These are phyloP conservation scores for Pseudomyrmex cubaensis DNA, from an alignment of 1,140 invertebrate species.

Conservation along the genomic window DNA sequence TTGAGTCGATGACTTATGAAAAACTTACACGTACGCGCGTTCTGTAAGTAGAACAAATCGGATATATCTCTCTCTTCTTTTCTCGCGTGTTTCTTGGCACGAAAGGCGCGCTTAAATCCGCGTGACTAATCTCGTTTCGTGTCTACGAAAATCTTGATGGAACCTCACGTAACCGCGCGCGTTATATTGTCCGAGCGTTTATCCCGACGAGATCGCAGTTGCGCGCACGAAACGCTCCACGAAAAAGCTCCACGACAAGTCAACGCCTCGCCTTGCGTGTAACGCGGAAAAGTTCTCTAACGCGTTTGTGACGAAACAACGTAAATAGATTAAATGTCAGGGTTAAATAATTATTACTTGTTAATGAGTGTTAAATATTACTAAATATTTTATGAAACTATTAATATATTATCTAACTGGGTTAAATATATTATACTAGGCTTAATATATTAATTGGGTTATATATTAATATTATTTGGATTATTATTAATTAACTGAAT, in stretches of 20 bases:
- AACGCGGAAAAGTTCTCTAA: neutral
- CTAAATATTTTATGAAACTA: no score
- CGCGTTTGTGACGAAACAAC: no score
- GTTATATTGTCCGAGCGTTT: neutral
- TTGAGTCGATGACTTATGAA: slow-evolving; percentile 41
- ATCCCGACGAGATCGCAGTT: slow-evolving; percentile 2
- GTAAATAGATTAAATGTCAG: no score
- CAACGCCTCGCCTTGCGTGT: neutral
- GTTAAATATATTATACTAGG: no score
- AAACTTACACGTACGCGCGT: slow-evolving; percentile 11
- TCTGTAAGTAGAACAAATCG: slow-evolving; percentile 64
- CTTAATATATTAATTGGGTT: no score
- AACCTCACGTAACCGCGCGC: slow-evolving; percentile 18
- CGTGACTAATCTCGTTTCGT: slow-evolving; percentile 66
- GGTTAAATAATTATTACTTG: no score
- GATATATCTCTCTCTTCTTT: neutral
- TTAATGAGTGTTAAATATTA: no score
- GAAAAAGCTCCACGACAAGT: neutral
- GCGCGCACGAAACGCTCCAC: neutral
- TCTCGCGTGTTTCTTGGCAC: slow-evolving; percentile 16
- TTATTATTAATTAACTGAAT: no score
- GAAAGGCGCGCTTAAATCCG: slow-evolving; percentile 57
- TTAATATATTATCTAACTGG: no score
- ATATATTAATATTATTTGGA: no score
- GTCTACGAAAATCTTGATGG: slow-evolving; percentile 61